Base-by-base conservation (phyloP, 2,797 vertebrate genomes). In the Parotocinclus haroldoi region DNA sequence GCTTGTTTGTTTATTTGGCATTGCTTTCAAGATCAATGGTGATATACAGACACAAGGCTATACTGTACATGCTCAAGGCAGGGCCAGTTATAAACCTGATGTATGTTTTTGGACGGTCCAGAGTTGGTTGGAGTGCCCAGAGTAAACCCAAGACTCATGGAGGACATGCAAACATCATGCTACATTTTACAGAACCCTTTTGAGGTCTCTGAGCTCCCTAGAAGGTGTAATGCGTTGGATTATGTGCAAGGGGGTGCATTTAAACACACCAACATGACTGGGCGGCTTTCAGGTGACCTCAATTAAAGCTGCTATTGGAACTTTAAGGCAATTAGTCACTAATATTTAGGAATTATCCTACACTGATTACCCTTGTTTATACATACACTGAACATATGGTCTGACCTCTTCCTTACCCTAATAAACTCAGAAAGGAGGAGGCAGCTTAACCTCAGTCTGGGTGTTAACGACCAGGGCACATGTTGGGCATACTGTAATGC, bases 201-300 rank as follows among this genome's bases (percentile, higher is more conserved):
- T n/a, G n/a, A n/a, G n/a, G n/a, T n/a, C n/a, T n/a, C n/a, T n/a
- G n/a, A n/a, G n/a, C n/a, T n/a, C n/a, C n/a, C n/a, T n/a, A n/a
- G n/a, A n/a, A n/a, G n/a, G n/a, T n/a, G n/a, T n/a, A n/a, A n/a
- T n/a, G n/a, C n/a, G n/a, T n/a, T n/a, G n/a, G n/a, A n/a, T n/a
- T n/a, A n/a, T n/a, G n/a, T n/a, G n/a, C n/a, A n/a, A 17, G 42
- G 44, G 57, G 72, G 65, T 50, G 75, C 61, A 62, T 68, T 79
- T 84, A 77, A 80, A 73, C 59, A 67, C 59, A 73, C 51, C 63
- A 81, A 81, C 77, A 74, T 82, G 68, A 80, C 78, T 65, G 66
- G 75, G 79, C 65, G 72, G 78, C 83, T 82, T 83, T 83, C 83
- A 68, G 79, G 72, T 46, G 58, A 51, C 74, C 76, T 9, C n/a